Conservation (phyloP, 2,113 vertebrate genomes). For the Ivindomyrus marchei region DNA sequence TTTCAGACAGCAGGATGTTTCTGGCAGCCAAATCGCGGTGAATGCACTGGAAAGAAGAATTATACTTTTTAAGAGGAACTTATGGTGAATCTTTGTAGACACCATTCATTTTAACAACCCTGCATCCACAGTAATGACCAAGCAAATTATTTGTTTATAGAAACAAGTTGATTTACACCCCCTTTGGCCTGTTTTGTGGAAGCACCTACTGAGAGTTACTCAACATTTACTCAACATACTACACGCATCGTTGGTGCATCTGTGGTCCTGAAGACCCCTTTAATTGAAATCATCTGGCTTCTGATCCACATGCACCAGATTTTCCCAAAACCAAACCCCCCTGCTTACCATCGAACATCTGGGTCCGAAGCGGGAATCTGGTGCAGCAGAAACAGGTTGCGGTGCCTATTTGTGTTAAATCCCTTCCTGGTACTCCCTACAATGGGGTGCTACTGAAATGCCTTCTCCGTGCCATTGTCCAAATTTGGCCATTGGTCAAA, state of each 20-base stretch:
- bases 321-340: background rate
- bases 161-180: background rate
- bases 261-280: conserved; percentile 16
- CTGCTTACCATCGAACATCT: conserved; percentile 24
- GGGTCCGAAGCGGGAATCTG: conserved; percentile 27
- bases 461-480: background rate
- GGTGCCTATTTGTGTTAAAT: background rate
- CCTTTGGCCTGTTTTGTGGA: background rate
- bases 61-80: background rate
- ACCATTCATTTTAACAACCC: background rate
- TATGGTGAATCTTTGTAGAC: background rate
- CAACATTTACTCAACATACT: background rate
- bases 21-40: conserved; percentile 84
- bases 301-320: background rate
- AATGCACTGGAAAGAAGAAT: conserved; percentile 70
- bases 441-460: background rate
- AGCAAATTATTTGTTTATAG: background rate
- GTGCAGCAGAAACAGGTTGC: conserved; percentile 26
- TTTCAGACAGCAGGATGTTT: conserved; percentile 88
- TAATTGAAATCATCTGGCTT: conserved; percentile 33
- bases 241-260: background rate
- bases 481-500: conserved; percentile 8
- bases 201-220: background rate
- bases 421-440: background rate
- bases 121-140: background rate